These are phyloP conservation scores for Dusona sp. DNA, from an alignment of 2,888 invertebrate genomes.

Conservation along the genomic window DNA sequence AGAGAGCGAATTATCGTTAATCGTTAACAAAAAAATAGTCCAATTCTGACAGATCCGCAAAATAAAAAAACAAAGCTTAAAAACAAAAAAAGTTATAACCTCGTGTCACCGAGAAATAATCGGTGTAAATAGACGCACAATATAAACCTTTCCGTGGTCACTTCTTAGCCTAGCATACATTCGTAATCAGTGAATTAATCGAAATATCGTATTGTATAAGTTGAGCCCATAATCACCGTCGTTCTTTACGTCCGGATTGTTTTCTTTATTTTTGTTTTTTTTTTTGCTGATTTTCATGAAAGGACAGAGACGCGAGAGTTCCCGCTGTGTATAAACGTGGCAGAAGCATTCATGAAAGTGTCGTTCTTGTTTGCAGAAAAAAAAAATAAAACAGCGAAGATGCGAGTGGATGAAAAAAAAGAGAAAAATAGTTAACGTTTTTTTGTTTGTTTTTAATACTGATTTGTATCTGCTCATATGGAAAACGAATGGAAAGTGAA, in stretches of 20 bases:
- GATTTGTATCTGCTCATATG: slow-evolving; percentile 56
- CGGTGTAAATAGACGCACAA: slow-evolving; percentile 22
- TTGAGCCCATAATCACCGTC: slow-evolving; percentile 54
- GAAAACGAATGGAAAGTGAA: slow-evolving; percentile 19
- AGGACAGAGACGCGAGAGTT: slow-evolving; percentile 13
- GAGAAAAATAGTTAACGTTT: slow-evolving; percentile 16
- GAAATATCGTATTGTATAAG: slow-evolving; percentile 53
- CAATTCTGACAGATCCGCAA: not conserved
- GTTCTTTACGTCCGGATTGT: not conserved
- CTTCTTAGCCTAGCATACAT: slow-evolving; percentile 37
- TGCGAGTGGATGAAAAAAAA: not conserved
- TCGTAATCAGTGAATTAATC: slow-evolving; percentile 35
- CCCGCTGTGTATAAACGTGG: slow-evolving; percentile 36
- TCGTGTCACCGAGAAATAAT: slow-evolving; percentile 32
- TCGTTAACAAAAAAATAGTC: not conserved
- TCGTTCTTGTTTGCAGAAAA: slow-evolving; percentile 15
- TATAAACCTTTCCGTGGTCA: not conserved
- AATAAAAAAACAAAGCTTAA: not conserved
- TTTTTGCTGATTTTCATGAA: slow-evolving; percentile 3
- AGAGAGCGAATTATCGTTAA: not conserved
- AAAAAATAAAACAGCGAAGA: not conserved
- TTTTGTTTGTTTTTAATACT: slow-evolving; percentile 45
- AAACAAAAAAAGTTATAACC: not conserved
- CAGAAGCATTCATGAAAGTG: slow-evolving; percentile 62
- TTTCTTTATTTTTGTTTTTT: not conserved